Base-by-base conservation (phyloP, 2,113 vertebrate species). In the Cryptotis parvus region DNA sequence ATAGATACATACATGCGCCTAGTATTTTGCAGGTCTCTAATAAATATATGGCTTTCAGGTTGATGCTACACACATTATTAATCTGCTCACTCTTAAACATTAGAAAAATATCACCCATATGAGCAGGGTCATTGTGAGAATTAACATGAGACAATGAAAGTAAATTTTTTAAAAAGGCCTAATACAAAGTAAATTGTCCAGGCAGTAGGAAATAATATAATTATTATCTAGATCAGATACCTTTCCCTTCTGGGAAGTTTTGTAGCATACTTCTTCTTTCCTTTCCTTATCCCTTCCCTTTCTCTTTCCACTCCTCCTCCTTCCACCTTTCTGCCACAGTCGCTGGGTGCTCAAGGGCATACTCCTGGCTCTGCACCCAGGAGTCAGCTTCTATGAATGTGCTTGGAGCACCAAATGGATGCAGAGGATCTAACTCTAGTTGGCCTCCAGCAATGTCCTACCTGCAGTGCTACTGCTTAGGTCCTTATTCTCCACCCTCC, bases 61-160 rank as follows among this genome's bases (percentile, higher is more conserved):
- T 88, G 27, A 55, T 5, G 77, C 18, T 55, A 74, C 24, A 4
- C 37, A 18, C 77, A 77, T 37, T 74, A 31, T 75, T 82, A n/a
- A n/a, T 73, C 84, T 91, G 39, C 33, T n/a, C n/a, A 81, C 70
- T 9, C n/a, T 91, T 5, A 81, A 61, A 75, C 43, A 55, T 8
- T n/a, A 82, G 52, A 77, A 84, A 90, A 72, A 82, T 73, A 41
- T 3, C 11, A 61, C 20, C 10, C 29, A 80, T 9, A 29, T 81
- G 26, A 84, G 78, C 1, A 66, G 2, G n/a, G 37, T 35, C 69
- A 4, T 73, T 83, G 29, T 84, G 83, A 80, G 8, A n/a, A 85
- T 88, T 66, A 85, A 91, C 80, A 61, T 77, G 29, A 91, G 27
- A 61, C 37, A 55, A 58, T 49, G 29, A 90, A 90, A 72, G 43